Percentiles rank a stretch among this genome's conserved stretches.
Evolutionary conservation across 1,140 invertebrate genomes (phyloP).

Genomic region (Neelides sp.): DNA sequence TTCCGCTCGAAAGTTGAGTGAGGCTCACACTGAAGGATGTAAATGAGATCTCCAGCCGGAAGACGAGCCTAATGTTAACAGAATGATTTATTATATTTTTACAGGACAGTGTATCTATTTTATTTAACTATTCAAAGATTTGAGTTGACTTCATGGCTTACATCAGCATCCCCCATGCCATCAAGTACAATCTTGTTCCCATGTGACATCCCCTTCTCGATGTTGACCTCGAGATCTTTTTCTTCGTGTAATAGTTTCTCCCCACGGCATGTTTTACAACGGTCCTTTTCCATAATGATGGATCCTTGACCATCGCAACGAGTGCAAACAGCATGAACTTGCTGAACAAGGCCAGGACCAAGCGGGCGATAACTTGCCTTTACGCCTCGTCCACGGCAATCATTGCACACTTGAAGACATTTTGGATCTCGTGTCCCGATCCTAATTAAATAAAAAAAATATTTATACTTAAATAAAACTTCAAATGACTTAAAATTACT

Average conservation of each 20-base stretch:
- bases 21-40: constrained; percentile 69
- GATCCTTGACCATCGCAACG: constrained; percentile 51
- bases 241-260: constrained; percentile 62
- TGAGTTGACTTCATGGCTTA: no score
- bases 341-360: constrained; percentile 68
- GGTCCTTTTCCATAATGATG: constrained; percentile 63
- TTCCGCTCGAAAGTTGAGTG: constrained; percentile 63
- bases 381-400: constrained; percentile 64
- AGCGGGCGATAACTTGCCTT: constrained; percentile 55
- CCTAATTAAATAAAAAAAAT: constrained; percentile 15
- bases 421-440: constrained; percentile 47
- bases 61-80: constrained; percentile 62
- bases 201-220: constrained; percentile 83
- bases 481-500: not conserved
- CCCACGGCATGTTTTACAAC: constrained; percentile 65
- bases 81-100: no score
- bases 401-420: constrained; percentile 51
- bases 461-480: not conserved
- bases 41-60: constrained; percentile 69
- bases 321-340: constrained; percentile 60
- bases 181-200: constrained; percentile 72
- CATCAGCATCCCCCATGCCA: constrained; percentile 77
- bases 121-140: no score
- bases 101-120: no score
- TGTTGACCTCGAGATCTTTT: constrained; percentile 73